phyloP scores from a whole-genome alignment of 1,140 invertebrate species.

The Stratiolaelaps scimitus region DNA sequence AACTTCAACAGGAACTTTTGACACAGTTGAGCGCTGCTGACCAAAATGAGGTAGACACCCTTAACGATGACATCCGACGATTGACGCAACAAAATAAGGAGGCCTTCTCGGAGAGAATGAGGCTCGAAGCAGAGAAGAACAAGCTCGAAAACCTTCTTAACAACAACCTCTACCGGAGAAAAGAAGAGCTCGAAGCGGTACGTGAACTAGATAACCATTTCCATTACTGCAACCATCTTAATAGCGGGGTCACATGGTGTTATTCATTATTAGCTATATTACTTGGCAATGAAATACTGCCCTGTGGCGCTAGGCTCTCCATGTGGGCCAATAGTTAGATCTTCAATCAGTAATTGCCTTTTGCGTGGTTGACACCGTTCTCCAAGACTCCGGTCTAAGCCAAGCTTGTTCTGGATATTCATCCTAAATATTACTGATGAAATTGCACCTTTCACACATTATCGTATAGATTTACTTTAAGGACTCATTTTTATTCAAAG shows the following conservation, averaged over 20 bases:
- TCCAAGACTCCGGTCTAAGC: not conserved
- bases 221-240: no score
- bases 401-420: not conserved
- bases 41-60: conserved; percentile 67
- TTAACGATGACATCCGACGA: conserved; percentile 88
- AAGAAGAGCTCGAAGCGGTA: conserved; percentile 63
- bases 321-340: no score
- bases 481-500: no score
- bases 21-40: conserved; percentile 47
- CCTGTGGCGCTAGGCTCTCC: no score
- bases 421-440: no score
- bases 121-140: conserved; percentile 90
- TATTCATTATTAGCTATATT: no score
- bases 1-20: conserved; percentile 62
- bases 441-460: no score
- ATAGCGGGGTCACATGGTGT: no score
- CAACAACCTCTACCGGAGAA: conserved; percentile 77
- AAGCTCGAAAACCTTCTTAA: conserved; percentile 92
- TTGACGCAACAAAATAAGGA: conserved; percentile 91
- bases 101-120: conserved; percentile 84
- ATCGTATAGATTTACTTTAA: no score
- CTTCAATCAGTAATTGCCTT: no score
- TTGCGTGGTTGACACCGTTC: no score
- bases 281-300: no score
- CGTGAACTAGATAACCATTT: conserved; percentile 24